A percentile compares a stretch with the other conserved stretches of the same genome.
phyloP scores from a whole-genome alignment of 1,140 invertebrate genomes.

The Leptinotarsa texana region DNA sequence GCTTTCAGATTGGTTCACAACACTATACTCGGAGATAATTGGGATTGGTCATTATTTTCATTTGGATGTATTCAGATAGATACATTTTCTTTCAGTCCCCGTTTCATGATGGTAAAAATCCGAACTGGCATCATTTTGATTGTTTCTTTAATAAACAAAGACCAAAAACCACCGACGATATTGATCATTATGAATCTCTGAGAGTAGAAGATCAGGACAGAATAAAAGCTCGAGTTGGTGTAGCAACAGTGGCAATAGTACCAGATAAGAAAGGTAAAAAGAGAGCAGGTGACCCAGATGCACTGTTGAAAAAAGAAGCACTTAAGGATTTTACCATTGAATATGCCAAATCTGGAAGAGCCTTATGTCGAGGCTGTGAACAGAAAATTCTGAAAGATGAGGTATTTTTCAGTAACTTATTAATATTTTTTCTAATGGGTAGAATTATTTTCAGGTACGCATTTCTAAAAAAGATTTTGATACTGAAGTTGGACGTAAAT shows the following conservation, averaged over 20 bases:
- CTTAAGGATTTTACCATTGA: slow-evolving; percentile 78
- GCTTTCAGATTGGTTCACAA: no score
- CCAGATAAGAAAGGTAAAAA: slow-evolving; percentile 56
- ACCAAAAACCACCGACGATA: slow-evolving; percentile 74
- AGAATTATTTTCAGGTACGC: slow-evolving; percentile 59
- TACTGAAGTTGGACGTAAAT: slow-evolving; percentile 76
- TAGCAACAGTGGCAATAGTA: slow-evolving; percentile 33
- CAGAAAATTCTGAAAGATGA: slow-evolving; percentile 84
- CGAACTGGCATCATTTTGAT: slow-evolving; percentile 86
- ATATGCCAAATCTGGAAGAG: slow-evolving; percentile 85
- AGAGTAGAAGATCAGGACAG: slow-evolving; percentile 86
- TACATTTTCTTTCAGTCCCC: slow-evolving; percentile 32
- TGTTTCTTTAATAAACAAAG: slow-evolving; percentile 89
- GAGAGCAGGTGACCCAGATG: slow-evolving; percentile 41
- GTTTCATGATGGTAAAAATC: slow-evolving; percentile 81
- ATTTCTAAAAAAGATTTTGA: slow-evolving; percentile 88
- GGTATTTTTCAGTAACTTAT: slow-evolving; percentile 39
- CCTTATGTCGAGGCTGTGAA: slow-evolving; percentile 83
- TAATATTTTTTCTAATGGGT: neutral
- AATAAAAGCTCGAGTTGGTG: slow-evolving; percentile 76
- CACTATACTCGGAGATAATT: neutral
- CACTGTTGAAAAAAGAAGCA: slow-evolving; percentile 47
- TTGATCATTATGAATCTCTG: slow-evolving; percentile 83
- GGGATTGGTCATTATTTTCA: slow-evolving; percentile 13
- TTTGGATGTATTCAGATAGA: neutral